Conservation (phyloP, 2,888 invertebrate genomes). For the Drosophila cognata region DNA sequence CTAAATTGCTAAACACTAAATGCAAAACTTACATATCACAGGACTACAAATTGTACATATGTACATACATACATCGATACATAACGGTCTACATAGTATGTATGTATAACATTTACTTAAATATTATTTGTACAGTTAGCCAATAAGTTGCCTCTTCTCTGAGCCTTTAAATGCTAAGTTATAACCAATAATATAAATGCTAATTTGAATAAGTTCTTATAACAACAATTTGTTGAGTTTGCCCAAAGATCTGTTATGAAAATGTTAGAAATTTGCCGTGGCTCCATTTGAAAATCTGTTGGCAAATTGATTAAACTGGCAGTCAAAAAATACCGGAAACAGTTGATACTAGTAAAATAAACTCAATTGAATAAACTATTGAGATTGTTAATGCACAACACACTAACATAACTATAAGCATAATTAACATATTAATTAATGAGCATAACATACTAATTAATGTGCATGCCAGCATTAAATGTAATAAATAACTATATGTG, state of each 20-base stretch:
- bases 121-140: slow-evolving; percentile 70
- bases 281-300: slow-evolving; percentile 3
- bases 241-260: slow-evolving; percentile 24
- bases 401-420: slow-evolving; percentile 24
- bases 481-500: slow-evolving; percentile 16
- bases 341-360: slow-evolving; percentile 17
- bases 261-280: slow-evolving; percentile 28
- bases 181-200: slow-evolving; percentile 16
- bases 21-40: slow-evolving; percentile 66
- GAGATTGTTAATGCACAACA: slow-evolving; percentile 10
- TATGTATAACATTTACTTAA: slow-evolving; percentile 18
- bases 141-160: slow-evolving; percentile 42
- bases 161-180: slow-evolving; percentile 43
- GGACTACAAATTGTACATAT: slow-evolving; percentile 52
- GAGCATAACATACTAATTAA: slow-evolving; percentile 8
- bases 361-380: slow-evolving; percentile 29
- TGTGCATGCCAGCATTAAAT: slow-evolving; percentile 31
- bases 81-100: slow-evolving; percentile 7
- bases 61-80: slow-evolving; percentile 3
- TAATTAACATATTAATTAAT: slow-evolving; percentile 6
- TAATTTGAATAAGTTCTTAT: slow-evolving; percentile 39
- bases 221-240: slow-evolving; percentile 23
- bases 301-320: neutral
- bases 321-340: slow-evolving; percentile 3
- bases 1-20: slow-evolving; percentile 82